Evolutionary conservation across 2,888 invertebrate species (phyloP), one percentile per base, ranked within the genome.

Genomic region (Lochmaea capreae): DNA sequence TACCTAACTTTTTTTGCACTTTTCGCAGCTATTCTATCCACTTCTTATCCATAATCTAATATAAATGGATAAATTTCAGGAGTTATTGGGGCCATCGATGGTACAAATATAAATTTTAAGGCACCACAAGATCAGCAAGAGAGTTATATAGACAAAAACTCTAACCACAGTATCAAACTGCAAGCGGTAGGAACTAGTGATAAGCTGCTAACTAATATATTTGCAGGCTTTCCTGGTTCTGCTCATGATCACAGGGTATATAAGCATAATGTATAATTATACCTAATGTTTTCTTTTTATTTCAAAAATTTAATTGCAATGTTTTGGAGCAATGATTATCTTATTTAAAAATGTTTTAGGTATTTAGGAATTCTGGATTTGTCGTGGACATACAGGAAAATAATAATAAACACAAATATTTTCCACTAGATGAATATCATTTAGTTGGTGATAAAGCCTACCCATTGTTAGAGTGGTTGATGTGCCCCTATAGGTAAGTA

Each of bases 381-480:
- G 8, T 14, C 11, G 46, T 4, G 8, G 46, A 49, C 11, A 11
- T 11, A 26, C 33, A 33, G 3, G 61, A 61, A 61, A 10, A 61
- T 61, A 61, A 61, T 61, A 61, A 61, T 26, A 61, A 26, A 9
- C 11, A 11, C 8, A 49, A 49, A 49, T 49, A 61, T 61, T 61
- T 61, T 61, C 39, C 61, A 33, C 2, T n/a, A 61, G 11, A 61
- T 33, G 61, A 39, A 61, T 61, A 61, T 61, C 61, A 61, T 61
- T 61, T 61, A 61, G 61, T 61, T 33, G 61, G 61, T 61, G 61
- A 61, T 61, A 39, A 61, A 10, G 61, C 33, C 9, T 61, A 61
- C n/a, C 33, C 61, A 61, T 61, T 61, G 61, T 18, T 61, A 18
- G 42, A 61, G 18, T 61, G 33, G 61, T 1, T 33, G 18, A 61